Percentiles rank a stretch among this genome's conserved stretches.
These are phyloP conservation scores for Periparus ater DNA, from an alignment of 2,797 vertebrate genomes.

Conservation along the genomic window DNA sequence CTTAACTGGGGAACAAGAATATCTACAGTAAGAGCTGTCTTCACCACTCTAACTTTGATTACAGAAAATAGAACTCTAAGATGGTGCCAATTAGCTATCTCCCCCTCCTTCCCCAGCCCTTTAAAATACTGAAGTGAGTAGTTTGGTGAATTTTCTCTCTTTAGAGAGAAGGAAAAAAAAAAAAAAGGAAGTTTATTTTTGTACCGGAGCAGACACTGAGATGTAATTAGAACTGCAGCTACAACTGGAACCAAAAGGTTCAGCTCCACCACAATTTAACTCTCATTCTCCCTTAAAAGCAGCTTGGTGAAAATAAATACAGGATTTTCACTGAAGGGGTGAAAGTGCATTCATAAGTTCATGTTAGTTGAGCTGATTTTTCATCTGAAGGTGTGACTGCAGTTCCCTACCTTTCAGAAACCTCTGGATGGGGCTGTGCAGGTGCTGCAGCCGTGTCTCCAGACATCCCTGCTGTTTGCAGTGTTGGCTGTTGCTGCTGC, in stretches of 20 bases:
- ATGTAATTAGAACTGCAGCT: not conserved
- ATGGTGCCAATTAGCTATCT: not conserved
- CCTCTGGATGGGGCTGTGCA: constrained; percentile 85
- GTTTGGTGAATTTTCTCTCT: not conserved
- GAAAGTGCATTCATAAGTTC: not conserved
- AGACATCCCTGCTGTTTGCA: constrained; percentile 80
- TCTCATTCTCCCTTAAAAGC: not conserved
- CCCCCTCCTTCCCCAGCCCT: not conserved
- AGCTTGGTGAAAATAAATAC: not conserved
- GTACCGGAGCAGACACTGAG: not conserved
- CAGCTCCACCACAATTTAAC: not conserved
- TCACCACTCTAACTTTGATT: not conserved
- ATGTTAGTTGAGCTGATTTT: not conserved
- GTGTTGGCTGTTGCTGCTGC: constrained; percentile 74
- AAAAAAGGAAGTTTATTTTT: not conserved
- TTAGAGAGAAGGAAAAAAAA: not conserved
- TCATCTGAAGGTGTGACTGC: not conserved
- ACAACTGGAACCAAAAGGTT: not conserved
- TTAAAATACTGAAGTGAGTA: not conserved
- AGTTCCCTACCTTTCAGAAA: constrained; percentile 88
- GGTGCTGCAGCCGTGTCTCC: constrained; percentile 80
- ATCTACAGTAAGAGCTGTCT: not conserved
- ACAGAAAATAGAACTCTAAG: not conserved
- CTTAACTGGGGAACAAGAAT: not conserved
- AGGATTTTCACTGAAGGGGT: not conserved